Conservation (phyloP, 2,797 vertebrate species). For the Gallinago stenura region DNA sequence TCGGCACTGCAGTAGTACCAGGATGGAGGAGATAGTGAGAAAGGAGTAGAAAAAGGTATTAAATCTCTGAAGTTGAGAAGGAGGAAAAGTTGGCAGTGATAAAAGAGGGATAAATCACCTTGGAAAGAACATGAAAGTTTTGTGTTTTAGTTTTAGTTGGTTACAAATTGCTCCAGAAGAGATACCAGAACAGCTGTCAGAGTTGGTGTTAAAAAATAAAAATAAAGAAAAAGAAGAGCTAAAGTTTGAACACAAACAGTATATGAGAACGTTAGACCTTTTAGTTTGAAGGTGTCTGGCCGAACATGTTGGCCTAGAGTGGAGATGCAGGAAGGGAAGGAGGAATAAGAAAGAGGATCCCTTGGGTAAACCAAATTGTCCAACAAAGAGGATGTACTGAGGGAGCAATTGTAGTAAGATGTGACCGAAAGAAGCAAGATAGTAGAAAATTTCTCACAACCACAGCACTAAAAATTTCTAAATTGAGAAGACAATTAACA, state of each 20-base stretch:
- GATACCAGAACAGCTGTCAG: not conserved
- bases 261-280: not conserved
- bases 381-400: not conserved
- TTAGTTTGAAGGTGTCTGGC: not conserved
- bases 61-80: not conserved
- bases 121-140: not conserved
- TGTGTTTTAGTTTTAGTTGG: not conserved
- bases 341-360: not conserved
- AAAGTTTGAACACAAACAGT: not conserved
- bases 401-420: not conserved
- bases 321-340: not conserved
- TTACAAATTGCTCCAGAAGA: not conserved
- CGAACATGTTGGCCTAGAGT: rapidly evolving
- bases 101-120: not conserved
- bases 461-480: not conserved
- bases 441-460: not conserved
- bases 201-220: not conserved
- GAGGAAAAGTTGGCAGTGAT: not conserved
- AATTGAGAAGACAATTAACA: no score
- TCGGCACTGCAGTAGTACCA: not conserved
- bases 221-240: not conserved
- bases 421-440: not conserved
- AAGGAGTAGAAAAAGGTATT: not conserved
- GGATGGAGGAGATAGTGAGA: rapidly evolving
- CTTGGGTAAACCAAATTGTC: not conserved